Evolutionary conservation across 1,140 invertebrate genomes (phyloP).

Genomic region (Mactra quadrangularis): DNA sequence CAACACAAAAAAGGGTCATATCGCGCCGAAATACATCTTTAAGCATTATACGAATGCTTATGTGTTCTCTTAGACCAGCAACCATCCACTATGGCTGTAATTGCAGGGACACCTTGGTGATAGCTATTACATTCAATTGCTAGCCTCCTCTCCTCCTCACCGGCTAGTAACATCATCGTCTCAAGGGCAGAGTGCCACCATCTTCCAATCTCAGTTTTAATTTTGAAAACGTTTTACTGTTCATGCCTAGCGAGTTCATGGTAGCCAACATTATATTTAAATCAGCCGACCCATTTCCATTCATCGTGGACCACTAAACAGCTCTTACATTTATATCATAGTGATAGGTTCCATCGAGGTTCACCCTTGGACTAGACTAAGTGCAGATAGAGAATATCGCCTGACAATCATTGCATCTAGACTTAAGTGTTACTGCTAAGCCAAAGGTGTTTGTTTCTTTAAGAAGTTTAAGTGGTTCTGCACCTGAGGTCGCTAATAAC

Average conservation of each 20-base stretch:
- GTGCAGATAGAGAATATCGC: no score
- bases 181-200: conserved; percentile 36
- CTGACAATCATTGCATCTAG: no score
- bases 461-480: no score
- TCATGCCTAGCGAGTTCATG: not conserved
- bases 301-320: conserved; percentile 5
- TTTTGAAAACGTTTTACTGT: not conserved
- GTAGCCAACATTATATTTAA: conserved; percentile 4
- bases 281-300: not conserved
- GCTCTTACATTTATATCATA: conserved; percentile 11
- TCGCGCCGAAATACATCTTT: no score
- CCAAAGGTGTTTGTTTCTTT: no score
- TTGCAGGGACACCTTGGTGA: conserved; percentile 35
- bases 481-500: no score
- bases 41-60: conserved; percentile 44
- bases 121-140: conserved; percentile 1
- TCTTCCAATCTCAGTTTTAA: not conserved
- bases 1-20: no score
- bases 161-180: no score
- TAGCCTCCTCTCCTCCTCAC: conserved; percentile 14
- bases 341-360: no score
- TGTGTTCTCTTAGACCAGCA: conserved; percentile 33
- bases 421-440: no score
- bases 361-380: no score
- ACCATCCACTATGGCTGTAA: conserved; percentile 28